Evolutionary conservation across 2,113 vertebrate genomes (phyloP), one percentile per base, ranked within the genome.

Genomic region (Gasterosteus aculeatus): DNA sequence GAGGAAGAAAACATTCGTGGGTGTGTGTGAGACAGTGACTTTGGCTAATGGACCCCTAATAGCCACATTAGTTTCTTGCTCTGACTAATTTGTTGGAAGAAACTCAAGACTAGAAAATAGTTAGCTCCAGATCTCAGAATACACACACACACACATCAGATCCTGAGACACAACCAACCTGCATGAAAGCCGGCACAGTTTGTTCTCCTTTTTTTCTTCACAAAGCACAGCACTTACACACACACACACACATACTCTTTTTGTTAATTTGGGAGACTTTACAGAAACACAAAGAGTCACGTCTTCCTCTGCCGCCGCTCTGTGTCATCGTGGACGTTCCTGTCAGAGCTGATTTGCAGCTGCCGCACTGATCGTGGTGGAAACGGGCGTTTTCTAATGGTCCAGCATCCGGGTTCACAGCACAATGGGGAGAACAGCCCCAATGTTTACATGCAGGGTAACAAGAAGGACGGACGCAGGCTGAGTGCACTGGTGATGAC

Each of bases 1-100:
- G 54, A 59, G 44, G 42, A 72, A 65, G 65, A 74, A 67, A 81
- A 64, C 66, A 64, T 80, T 60, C 22, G 77, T 56, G 61, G 31
- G 54, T 57, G 69, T 29, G 44, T 7, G 47, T 33, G 41, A 22
- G 42, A 10, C 26, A 12, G 61, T 31, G 58, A 70, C 49, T 84
- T 74, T 42, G 75, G 64, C 67, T 90, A 88, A 85, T 90, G 84
- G 56, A 47, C 65, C 63, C 56, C 69, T 85, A 82, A 88, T 80
- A 59, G 82, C 70, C 63, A 63, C 86, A 88, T 88, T 82, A 85
- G 69, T 67, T 80, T 70, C 64, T 29, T 9, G 16, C 77, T 69
- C 18, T 10, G 1, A 64, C 69, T 73, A 69, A 78, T 65, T 78
- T 29, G 10, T 88, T 78, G 66, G 44, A 77, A 77, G 75, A 58